Percentiles rank a stretch among this genome's conserved stretches.
These are phyloP conservation scores for Brienomyrus brachyistius DNA, from an alignment of 2,113 vertebrate species.

Conservation along the genomic window DNA sequence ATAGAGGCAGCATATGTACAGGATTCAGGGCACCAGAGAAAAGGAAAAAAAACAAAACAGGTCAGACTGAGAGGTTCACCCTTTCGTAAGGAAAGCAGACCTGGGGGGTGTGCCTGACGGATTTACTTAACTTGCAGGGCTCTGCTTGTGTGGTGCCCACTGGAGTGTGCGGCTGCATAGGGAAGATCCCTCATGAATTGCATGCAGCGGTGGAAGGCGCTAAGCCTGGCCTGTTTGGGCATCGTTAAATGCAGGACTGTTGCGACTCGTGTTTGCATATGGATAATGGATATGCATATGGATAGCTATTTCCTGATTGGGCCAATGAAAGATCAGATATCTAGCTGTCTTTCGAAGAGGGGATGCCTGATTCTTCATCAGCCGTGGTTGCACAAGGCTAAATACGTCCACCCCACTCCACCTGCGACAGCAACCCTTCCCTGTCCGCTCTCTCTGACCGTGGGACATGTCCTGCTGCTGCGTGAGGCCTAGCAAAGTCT, in stretches of 20 bases:
- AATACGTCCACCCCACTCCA: not conserved
- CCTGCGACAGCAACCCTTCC: not conserved
- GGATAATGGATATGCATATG: not conserved
- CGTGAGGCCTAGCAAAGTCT: conserved; percentile 39
- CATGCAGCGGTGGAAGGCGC: no score
- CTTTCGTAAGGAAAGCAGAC: not conserved
- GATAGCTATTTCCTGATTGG: not conserved
- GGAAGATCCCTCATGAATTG: not conserved
- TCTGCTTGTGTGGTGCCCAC: not conserved
- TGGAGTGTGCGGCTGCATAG: not conserved
- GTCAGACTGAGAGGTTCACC: conserved; percentile 43
- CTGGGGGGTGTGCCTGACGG: no score
- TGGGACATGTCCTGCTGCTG: conserved; percentile 22
- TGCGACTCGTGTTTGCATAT: no score
- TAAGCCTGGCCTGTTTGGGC: no score
- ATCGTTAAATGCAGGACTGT: no score
- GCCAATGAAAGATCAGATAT: not conserved
- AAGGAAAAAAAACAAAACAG: conserved; percentile 20
- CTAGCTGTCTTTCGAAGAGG: not conserved
- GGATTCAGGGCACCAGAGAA: conserved; percentile 36
- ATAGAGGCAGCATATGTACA: conserved; percentile 74
- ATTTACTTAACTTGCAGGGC: not conserved
- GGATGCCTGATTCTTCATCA: not conserved
- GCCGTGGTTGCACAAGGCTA: not conserved
- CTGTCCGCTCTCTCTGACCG: not conserved